phyloP scores from a whole-genome alignment of 2,797 vertebrate genomes.

The Thripadectes ignobilis region DNA sequence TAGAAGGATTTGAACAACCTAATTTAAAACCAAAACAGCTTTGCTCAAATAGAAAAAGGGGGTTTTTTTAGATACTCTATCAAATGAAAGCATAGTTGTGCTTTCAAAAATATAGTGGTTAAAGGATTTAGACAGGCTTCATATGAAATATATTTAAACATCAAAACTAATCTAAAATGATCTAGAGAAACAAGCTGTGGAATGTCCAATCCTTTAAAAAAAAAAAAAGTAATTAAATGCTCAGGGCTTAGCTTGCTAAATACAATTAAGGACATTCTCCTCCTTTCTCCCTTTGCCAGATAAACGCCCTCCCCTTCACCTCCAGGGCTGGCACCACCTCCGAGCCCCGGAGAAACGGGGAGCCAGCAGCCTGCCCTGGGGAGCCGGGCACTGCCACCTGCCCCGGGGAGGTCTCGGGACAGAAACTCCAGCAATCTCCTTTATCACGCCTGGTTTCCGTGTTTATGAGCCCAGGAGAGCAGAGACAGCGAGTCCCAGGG shows the following conservation, averaged over 20 bases:
- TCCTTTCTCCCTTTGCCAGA: neutral
- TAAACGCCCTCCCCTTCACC: neutral
- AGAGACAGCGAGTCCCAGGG: neutral
- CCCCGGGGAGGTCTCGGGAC: accelerated
- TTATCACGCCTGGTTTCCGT: accelerated
- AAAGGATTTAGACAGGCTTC: conserved; percentile 40
- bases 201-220: conserved; percentile 49
- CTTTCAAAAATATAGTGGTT: conserved; percentile 11
- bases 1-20: conserved; percentile 34
- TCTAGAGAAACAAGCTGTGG: conserved; percentile 41
- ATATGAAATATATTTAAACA: conserved; percentile 47
- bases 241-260: conserved; percentile 24
- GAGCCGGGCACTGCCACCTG: neutral
- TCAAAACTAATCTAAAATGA: conserved; percentile 49
- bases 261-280: conserved; percentile 10
- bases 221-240: conserved; percentile 2
- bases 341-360: neutral
- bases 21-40: conserved; percentile 42
- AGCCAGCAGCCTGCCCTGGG: neutral
- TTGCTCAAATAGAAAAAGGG: conserved; percentile 6
- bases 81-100: conserved; percentile 25
- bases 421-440: accelerated
- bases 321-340: neutral
- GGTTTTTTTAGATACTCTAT: neutral
- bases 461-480: neutral